phyloP scores from a whole-genome alignment of 2,888 invertebrate species.

The Orthosia gothica region DNA sequence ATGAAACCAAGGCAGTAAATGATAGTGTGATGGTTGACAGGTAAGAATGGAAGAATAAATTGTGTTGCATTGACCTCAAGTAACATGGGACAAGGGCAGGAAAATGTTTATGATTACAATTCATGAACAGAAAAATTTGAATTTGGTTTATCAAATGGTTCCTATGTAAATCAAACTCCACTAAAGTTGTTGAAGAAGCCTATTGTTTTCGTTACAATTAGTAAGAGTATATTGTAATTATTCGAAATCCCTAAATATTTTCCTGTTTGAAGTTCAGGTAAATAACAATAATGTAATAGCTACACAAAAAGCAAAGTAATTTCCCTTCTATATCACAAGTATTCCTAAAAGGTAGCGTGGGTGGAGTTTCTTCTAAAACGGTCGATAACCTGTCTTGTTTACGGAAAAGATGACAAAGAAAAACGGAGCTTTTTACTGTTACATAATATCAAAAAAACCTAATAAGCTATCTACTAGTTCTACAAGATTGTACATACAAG shows the following conservation, averaged over 20 bases:
- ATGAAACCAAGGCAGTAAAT: background rate
- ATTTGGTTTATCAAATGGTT: too few relatives aligned
- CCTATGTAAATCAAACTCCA: too few relatives aligned
- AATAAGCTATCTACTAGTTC: background rate
- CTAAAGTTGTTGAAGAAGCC: too few relatives aligned
- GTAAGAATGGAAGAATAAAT: background rate
- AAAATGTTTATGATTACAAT: too few relatives aligned
- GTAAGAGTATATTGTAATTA: background rate
- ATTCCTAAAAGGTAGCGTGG: background rate
- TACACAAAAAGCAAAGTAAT: background rate
- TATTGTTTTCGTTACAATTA: too few relatives aligned
- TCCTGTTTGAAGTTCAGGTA: background rate
- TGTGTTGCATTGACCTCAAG: background rate
- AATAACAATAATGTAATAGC: background rate
- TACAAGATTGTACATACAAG: background rate
- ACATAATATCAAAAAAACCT: background rate
- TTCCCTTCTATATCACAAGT: background rate
- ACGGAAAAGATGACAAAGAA: background rate
- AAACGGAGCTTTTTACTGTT: background rate
- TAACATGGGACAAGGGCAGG: too few relatives aligned
- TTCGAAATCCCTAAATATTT: background rate
- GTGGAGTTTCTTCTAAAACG: background rate
- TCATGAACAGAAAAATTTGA: too few relatives aligned
- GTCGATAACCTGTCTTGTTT: background rate
- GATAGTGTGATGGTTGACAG: background rate